Evolutionary conservation across 2,797 vertebrate species (phyloP).

Genomic region (Microctenopoma lineatum): DNA sequence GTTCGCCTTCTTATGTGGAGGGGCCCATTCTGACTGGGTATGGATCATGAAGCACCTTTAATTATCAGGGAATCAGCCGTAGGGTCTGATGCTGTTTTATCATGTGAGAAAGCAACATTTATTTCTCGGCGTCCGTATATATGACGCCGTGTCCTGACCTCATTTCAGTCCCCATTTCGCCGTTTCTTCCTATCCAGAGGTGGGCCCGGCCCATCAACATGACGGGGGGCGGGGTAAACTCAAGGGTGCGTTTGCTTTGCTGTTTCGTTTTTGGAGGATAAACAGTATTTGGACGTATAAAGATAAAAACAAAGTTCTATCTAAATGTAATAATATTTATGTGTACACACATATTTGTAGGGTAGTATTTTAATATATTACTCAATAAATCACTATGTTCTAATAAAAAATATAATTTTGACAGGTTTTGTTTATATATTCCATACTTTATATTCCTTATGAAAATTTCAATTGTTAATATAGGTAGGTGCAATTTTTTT

Average conservation of each 20-base stretch:
- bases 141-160: conserved; percentile 49
- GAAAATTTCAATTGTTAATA: too few species aligned
- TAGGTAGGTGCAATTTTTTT: too few species aligned
- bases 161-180: conserved; percentile 52
- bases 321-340: too few species aligned
- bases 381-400: too few species aligned
- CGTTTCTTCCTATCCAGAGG: conserved; percentile 23
- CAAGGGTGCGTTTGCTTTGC: conserved; percentile 48
- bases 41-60: fast-evolving
- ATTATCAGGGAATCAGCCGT: not conserved
- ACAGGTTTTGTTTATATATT: too few species aligned
- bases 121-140: not conserved
- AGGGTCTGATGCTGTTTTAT: not conserved
- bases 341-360: too few species aligned
- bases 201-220: conserved; percentile 34
- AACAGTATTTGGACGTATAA: not conserved
- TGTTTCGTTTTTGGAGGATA: not conserved
- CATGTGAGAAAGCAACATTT: not conserved
- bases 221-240: conserved; percentile 47
- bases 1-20: not conserved
- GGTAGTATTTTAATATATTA: too few species aligned
- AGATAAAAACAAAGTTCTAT: not conserved
- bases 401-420: too few species aligned
- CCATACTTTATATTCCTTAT: too few species aligned
- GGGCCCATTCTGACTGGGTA: not conserved